Evolutionary conservation across 2,113 vertebrate genomes (phyloP).

Genomic region (Tragelaphus imberbis): DNA sequence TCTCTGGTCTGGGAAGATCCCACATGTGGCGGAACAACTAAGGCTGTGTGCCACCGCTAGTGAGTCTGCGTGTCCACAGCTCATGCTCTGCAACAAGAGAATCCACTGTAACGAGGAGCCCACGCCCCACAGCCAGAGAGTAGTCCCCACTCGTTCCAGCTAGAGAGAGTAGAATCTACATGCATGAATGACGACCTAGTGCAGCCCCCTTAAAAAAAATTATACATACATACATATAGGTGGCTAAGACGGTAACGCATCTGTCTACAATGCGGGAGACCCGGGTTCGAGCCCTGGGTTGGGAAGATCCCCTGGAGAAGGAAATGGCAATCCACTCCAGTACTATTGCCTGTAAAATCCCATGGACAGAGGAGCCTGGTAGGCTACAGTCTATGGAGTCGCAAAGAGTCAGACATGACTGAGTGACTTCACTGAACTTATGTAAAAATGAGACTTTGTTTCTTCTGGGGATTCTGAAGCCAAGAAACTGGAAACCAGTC

Average conservation of each 20-base stretch:
- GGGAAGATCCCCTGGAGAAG: too few species aligned
- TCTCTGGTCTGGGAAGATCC: not conserved
- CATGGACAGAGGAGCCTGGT: too few species aligned
- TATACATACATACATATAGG: not conserved
- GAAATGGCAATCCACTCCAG: too few species aligned
- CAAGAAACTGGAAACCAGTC: not conserved
- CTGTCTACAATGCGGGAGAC: too few species aligned
- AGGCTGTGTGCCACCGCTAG: not conserved
- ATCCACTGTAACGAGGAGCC: accelerated
- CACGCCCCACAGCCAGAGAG: accelerated
- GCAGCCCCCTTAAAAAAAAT: not conserved
- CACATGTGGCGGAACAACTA: not conserved
- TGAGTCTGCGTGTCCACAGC: not conserved
- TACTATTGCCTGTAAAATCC: too few species aligned
- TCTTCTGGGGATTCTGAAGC: not conserved
- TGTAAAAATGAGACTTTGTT: not conserved
- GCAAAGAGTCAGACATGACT: too few species aligned
- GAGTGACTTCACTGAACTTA: too few species aligned
- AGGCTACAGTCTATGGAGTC: too few species aligned
- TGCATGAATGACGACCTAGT: accelerated
- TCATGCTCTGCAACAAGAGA: not conserved
- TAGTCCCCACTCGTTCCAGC: accelerated
- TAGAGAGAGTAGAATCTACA: not conserved
- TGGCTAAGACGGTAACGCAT: too few species aligned
- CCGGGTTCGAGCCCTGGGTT: too few species aligned